A percentile compares a stretch with the other conserved stretches of the same genome.
Evolutionary conservation across 2,797 vertebrate genomes (phyloP).

Genomic region (Falco columbarius): DNA sequence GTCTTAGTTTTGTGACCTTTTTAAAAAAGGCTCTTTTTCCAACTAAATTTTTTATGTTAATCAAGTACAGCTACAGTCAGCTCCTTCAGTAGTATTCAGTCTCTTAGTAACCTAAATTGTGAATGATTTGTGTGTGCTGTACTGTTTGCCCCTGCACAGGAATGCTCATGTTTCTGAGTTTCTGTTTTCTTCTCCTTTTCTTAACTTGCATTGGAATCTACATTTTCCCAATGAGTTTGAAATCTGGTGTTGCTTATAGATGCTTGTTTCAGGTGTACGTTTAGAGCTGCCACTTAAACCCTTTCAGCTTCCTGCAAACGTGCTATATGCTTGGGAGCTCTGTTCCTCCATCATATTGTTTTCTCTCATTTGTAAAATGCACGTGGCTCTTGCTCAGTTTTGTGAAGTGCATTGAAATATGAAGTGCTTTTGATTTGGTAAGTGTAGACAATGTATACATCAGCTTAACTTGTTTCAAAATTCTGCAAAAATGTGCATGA

Average conservation of each 20-base stretch:
- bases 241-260: background rate
- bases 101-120: background rate
- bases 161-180: background rate
- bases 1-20: background rate
- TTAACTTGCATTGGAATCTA: background rate
- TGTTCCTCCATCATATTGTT: background rate
- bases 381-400: background rate
- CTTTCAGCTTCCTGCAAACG: background rate
- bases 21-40: background rate
- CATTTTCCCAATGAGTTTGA: background rate
- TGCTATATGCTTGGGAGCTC: background rate
- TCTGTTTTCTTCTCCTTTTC: background rate
- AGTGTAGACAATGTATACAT: fast-evolving
- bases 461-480: background rate
- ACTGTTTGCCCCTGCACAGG: background rate
- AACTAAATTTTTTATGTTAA: background rate
- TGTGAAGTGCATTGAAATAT: background rate
- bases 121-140: background rate
- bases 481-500: fast-evolving
- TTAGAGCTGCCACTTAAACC: conserved; percentile 25
- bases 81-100: background rate
- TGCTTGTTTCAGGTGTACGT: background rate
- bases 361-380: background rate
- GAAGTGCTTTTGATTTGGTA: background rate
- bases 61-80: background rate